Percentiles rank a stretch among this genome's conserved stretches.
phyloP scores from a whole-genome alignment of 2,888 invertebrate genomes.

The Octodonta nipae region DNA sequence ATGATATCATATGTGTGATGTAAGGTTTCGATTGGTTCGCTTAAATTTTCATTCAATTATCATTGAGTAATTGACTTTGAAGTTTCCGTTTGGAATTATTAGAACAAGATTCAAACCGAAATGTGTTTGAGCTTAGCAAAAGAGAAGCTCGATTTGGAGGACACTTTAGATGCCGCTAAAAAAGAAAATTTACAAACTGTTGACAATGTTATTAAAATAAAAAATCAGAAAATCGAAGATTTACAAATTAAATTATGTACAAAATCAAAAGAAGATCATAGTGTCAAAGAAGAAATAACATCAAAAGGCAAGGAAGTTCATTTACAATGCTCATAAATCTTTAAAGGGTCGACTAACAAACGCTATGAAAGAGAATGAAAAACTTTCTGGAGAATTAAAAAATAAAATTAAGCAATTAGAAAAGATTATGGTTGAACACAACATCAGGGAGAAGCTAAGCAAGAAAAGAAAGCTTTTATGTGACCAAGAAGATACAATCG shows the following conservation, averaged over 20 bases:
- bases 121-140: constrained; percentile 45
- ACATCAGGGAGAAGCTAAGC: constrained; percentile 20
- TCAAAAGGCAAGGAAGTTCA: constrained; percentile 39
- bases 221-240: constrained; percentile 39
- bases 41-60: no score
- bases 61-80: no score
- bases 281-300: constrained; percentile 23
- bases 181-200: constrained; percentile 38
- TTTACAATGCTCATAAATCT: constrained; percentile 5
- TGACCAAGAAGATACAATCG: constrained; percentile 13
- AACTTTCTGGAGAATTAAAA: constrained; percentile 11
- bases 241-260: constrained; percentile 35
- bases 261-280: constrained; percentile 4
- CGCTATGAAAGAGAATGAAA: constrained; percentile 8
- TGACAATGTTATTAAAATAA: constrained; percentile 42
- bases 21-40: no score
- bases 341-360: constrained; percentile 10
- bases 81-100: constrained; percentile 41
- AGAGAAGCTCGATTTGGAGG: constrained; percentile 43
- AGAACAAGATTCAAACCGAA: constrained; percentile 42
- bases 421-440: constrained; percentile 14
- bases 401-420: constrained; percentile 10
- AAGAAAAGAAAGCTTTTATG: constrained; percentile 20
- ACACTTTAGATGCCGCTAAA: constrained; percentile 35
- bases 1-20: no score